Evolutionary conservation across 2,113 vertebrate species (phyloP).

Genomic region (Baryphthengus martii): DNA sequence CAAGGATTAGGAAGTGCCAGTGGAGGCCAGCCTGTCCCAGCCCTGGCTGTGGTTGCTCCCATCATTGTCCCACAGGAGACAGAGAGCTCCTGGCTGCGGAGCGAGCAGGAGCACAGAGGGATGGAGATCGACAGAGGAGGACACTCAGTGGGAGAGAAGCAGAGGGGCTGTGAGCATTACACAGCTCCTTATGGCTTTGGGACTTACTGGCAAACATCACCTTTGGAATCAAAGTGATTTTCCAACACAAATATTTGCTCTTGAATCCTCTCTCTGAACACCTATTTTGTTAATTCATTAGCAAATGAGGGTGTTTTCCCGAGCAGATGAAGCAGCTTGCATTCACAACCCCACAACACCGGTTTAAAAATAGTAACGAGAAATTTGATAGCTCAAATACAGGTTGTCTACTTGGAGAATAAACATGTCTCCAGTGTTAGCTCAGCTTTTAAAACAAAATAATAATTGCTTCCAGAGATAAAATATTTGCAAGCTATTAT

Average conservation of each 20-base stretch:
- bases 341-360: background rate
- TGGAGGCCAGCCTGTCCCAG: background rate
- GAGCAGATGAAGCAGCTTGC: background rate
- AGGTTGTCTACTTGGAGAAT: slow-evolving; percentile 5
- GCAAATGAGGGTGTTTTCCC: background rate
- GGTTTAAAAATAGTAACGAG: background rate
- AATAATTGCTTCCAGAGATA: slow-evolving; percentile 40
- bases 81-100: background rate
- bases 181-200: background rate
- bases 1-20: background rate
- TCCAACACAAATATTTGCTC: background rate
- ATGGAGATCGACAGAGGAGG: fast-evolving
- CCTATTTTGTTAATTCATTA: background rate
- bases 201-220: background rate
- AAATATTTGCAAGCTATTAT: slow-evolving; percentile 50
- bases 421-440: slow-evolving; percentile 12
- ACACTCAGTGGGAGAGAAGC: background rate
- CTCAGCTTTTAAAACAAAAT: slow-evolving; percentile 46
- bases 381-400: background rate
- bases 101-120: background rate
- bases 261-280: background rate
- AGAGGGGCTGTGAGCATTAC: background rate
- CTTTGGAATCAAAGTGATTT: background rate
- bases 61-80: background rate
- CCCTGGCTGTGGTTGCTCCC: background rate